Conservation (phyloP, 37 sponge, comb jelly and placozoan species). For the Lycopodina hypogea region DNA sequence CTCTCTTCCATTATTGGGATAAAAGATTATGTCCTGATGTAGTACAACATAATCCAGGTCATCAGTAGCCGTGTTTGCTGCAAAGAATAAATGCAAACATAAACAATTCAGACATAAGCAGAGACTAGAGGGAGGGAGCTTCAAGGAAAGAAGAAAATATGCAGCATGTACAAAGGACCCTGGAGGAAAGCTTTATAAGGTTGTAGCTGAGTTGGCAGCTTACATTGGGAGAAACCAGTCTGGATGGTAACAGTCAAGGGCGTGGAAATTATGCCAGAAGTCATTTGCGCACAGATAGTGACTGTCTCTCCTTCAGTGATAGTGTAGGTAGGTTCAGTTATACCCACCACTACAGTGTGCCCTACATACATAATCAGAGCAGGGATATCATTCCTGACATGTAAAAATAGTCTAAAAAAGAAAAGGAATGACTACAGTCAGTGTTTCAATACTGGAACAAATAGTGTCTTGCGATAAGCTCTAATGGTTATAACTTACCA, state of each 20-base stretch:
- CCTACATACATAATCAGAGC: not conserved
- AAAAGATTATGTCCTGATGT: not conserved
- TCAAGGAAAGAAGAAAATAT: not conserved
- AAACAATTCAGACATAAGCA: not conserved
- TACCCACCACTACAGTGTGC: not conserved
- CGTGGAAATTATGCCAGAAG: not conserved
- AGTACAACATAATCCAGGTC: not conserved
- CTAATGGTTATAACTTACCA: not conserved
- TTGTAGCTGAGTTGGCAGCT: not conserved
- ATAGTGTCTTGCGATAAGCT: not conserved
- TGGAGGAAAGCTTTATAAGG: not conserved
- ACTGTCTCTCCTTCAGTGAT: not conserved
- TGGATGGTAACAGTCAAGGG: constrained; percentile 5
- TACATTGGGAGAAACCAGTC: not conserved
- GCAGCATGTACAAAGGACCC: not conserved
- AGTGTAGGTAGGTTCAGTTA: constrained; percentile 1
- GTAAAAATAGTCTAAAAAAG: too few species aligned
- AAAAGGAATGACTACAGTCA: too few species aligned
- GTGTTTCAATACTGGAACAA: too few species aligned
- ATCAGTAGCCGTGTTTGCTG: not conserved
- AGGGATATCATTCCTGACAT: not conserved
- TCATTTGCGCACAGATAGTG: constrained; percentile 1
- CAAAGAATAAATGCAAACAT: too few species aligned
- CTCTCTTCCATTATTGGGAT: not conserved
- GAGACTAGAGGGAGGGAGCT: not conserved